Conservation (phyloP, 2,797 vertebrate species). For the Chelon auratus region DNA sequence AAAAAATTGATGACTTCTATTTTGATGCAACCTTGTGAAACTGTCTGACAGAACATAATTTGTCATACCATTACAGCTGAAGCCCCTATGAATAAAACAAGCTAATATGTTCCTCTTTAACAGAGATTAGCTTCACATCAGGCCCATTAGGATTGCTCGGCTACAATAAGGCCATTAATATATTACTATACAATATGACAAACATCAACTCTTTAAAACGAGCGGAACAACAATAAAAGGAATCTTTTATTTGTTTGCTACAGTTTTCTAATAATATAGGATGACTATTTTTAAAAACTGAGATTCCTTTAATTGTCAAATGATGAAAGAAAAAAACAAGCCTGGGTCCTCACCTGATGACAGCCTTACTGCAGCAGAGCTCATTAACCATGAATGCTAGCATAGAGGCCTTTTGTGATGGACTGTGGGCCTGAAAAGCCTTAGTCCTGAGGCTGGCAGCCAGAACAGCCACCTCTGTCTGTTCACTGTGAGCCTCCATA, state of each 20-base stretch:
- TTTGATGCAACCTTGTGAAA: slow-evolving; percentile 76
- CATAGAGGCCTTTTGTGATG: slow-evolving; percentile 91
- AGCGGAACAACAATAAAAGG: neutral
- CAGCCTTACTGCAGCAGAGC: slow-evolving; percentile 94
- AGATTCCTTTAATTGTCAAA: neutral
- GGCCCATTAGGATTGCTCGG: slow-evolving; percentile 1
- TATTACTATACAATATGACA: neutral
- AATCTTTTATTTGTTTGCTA: neutral
- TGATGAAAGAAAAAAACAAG: neutral
- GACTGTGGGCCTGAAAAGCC: slow-evolving; percentile 94
- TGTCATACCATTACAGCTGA: slow-evolving; percentile 46
- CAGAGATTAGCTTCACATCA: slow-evolving; percentile 5
- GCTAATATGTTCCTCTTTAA: slow-evolving; percentile 10
- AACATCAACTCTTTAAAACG: slow-evolving; percentile 4
- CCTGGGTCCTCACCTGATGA: slow-evolving; percentile 87
- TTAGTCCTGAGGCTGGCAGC: slow-evolving; percentile 93
- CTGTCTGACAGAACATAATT: slow-evolving; percentile 41
- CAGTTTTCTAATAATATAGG: neutral
- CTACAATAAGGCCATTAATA: slow-evolving; percentile 1
- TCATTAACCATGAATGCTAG: slow-evolving; percentile 94
- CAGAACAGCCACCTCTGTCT: slow-evolving; percentile 83
- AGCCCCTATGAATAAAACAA: slow-evolving; percentile 57
- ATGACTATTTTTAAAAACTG: neutral
- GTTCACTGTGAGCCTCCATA: slow-evolving; percentile 92
- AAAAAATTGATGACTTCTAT: slow-evolving; percentile 52